Conservation (phyloP, 1,140 invertebrate species). For the Hypothenemus hampei region DNA sequence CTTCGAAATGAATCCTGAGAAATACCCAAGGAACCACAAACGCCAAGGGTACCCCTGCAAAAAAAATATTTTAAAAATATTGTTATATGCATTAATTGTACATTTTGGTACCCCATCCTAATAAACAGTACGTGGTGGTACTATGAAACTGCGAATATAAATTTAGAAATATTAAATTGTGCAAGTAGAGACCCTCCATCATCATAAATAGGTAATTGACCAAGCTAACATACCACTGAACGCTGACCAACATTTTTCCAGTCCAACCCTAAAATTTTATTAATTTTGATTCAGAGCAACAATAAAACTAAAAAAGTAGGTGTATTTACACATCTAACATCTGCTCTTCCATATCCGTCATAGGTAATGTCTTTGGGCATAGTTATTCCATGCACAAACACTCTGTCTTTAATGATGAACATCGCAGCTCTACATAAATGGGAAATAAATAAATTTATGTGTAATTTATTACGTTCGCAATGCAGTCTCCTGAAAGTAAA, state of each 20-base stretch:
- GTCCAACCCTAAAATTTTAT: conserved; percentile 56
- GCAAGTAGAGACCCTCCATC: conserved; percentile 77
- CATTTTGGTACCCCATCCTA: conserved; percentile 69
- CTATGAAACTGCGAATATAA: conserved; percentile 65
- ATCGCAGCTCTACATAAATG: conserved; percentile 61
- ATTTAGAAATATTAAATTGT: conserved; percentile 71
- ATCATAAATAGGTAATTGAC: conserved; percentile 79
- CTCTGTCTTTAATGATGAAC: conserved; percentile 55
- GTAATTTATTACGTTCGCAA: conserved; percentile 63
- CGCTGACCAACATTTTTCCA: conserved; percentile 63
- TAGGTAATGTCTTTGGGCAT: conserved; percentile 40
- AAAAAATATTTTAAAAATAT: too few relatives aligned
- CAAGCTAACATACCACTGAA: conserved; percentile 68
- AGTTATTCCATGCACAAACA: conserved; percentile 55
- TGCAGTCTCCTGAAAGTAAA: conserved; percentile 53
- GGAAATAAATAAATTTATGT: conserved; percentile 63
- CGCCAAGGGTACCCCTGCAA: too few relatives aligned
- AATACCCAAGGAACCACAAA: too few relatives aligned
- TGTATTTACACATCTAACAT: not conserved
- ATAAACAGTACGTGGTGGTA: conserved; percentile 61
- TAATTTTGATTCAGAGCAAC: not conserved
- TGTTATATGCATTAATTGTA: too few relatives aligned
- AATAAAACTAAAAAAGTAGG: not conserved
- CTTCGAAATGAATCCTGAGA: too few relatives aligned
- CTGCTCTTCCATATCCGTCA: conserved; percentile 18